Evolutionary conservation across 2,113 vertebrate genomes (phyloP).

Genomic region (Pelodiscus sinensis): DNA sequence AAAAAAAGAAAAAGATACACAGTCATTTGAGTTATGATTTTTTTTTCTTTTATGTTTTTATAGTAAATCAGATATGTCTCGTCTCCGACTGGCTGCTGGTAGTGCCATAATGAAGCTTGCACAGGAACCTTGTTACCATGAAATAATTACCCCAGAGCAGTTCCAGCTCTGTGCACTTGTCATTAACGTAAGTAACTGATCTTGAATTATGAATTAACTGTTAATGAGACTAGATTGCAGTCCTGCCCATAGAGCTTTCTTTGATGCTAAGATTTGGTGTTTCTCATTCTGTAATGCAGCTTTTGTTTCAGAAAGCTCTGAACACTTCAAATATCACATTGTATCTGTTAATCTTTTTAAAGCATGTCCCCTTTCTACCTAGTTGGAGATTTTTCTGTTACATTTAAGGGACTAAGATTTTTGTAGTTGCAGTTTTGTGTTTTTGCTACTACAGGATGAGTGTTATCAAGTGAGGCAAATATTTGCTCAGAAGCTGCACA

Average conservation of each 20-base stretch:
- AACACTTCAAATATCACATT: neutral
- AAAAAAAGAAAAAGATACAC: neutral
- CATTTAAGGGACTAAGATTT: neutral
- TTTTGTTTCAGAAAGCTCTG: neutral
- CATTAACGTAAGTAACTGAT: conserved; percentile 91
- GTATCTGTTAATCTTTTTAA: neutral
- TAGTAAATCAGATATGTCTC: conserved; percentile 99
- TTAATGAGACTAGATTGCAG: neutral
- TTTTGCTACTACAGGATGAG: conserved; percentile 86
- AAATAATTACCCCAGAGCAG: conserved; percentile 99
- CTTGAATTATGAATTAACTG: conserved; percentile 18
- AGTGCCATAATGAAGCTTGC: conserved; percentile 99
- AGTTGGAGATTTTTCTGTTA: neutral
- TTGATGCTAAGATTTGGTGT: neutral
- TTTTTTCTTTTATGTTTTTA: conserved; percentile 63
- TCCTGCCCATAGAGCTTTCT: neutral
- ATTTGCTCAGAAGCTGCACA: conserved; percentile 97
- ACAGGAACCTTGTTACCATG: conserved; percentile 98
- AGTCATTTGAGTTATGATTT: conserved; percentile 9
- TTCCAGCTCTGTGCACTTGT: conserved; percentile 98
- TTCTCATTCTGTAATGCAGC: neutral
- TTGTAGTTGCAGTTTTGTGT: neutral
- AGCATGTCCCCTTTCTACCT: neutral
- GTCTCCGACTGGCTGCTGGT: conserved; percentile 95
- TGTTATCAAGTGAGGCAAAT: conserved; percentile 99